Evolutionary conservation across 2,113 vertebrate genomes (phyloP), one percentile per base, ranked within the genome.

Genomic region (Stegastes partitus): DNA sequence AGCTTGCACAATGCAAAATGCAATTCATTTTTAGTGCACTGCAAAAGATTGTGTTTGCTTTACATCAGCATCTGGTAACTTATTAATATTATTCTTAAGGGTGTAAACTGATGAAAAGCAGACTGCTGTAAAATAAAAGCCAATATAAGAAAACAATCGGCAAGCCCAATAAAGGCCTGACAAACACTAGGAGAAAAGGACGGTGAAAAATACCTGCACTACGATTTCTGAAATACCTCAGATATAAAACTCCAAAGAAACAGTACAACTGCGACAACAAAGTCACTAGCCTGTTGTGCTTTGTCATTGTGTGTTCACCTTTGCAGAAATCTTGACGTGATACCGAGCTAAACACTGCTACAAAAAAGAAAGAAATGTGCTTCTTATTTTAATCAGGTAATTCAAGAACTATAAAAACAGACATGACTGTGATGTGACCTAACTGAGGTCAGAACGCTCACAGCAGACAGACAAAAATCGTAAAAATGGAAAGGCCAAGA

Each of bases 1-100:
- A 57, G 68, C 23, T 64, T 57, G 21, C 51, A 56, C 14, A 59
- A 42, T 44, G 21, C 16, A 59, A 74, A 69, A 75, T 61, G 12
- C 23, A 70, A 22, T 55, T 63, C 6, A 65, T 16, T 83, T 74
- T 63, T n/a, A 75, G 5, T 34, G 26, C 12, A 16, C 16, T 31
- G 63, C 26, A 64, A 81, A 73, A 50, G n/a, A 72, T 6, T 58
- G 21, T 16, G 22, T 63, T 26, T 4, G 1, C 2, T 50, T 54
- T 51, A 16, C 22, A 55, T 55, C n/a, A 11, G 18, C 54, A 62
- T 56, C 31, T 75, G 14, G 21, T 1, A 42, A 42, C 47, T 54
- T 53, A 28, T 54, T 31, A 49, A 54, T 45, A 37, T 18, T 49
- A 44, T 68, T 42, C 23, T 23, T 49, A 54, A 18, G 26, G 19